phyloP scores from a whole-genome alignment of 2,797 vertebrate species.

The Chaunax sp. region DNA sequence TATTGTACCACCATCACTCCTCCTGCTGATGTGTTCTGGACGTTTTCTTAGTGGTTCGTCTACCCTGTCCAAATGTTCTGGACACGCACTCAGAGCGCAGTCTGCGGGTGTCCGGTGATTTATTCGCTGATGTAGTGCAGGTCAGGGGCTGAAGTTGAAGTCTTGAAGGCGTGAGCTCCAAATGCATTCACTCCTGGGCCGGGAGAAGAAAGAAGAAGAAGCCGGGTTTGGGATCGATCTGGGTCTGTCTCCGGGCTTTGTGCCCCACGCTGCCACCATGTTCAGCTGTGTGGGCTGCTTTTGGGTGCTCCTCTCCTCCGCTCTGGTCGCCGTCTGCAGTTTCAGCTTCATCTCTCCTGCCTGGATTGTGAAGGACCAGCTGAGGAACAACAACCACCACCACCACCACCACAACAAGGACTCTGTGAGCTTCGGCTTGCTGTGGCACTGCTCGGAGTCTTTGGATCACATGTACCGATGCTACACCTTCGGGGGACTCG shows the following conservation, averaged over 20 bases:
- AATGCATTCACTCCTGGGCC: conserved; percentile 87
- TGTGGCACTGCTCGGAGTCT: conserved; percentile 91
- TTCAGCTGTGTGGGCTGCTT: conserved; percentile 92
- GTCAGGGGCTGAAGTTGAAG: conserved; percentile 62
- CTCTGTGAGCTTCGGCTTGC: conserved; percentile 88
- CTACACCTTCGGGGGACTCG: conserved; percentile 89
- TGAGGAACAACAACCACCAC: conserved; percentile 62
- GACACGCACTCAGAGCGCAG: not conserved
- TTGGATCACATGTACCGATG: conserved; percentile 85
- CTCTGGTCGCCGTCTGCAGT: conserved; percentile 88
- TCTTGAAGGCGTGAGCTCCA: conserved; percentile 79
- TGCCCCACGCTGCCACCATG: conserved; percentile 86
- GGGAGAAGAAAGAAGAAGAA: conserved; percentile 85
- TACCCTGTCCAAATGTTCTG: conserved; percentile 54
- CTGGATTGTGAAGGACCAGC: conserved; percentile 88
- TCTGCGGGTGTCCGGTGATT: conserved; percentile 51
- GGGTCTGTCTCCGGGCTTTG: conserved; percentile 77
- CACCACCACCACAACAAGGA: conserved; percentile 72
- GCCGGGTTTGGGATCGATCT: conserved; percentile 80
- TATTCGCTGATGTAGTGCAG: conserved; percentile 55
- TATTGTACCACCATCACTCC: not conserved
- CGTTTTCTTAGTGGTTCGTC: conserved; percentile 8
- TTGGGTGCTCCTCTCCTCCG: conserved; percentile 91
- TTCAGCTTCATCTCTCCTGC: conserved; percentile 91
- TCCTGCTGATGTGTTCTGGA: conserved; percentile 23